Conservation (phyloP, 2,888 invertebrate species). For the Neoscelio sp. region DNA sequence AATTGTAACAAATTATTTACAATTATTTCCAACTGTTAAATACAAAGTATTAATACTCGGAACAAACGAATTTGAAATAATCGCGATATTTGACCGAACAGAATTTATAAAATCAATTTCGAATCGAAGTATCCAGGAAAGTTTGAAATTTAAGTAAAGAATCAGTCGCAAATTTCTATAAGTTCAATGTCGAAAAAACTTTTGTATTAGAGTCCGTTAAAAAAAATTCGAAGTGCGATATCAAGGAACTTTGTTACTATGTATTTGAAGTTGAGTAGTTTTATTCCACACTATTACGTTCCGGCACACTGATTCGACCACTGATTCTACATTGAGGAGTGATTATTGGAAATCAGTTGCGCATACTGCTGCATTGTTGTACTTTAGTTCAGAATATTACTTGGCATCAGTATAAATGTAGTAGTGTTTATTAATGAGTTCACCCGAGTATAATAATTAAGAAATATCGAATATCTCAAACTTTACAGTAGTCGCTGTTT, state of each 20-base stretch:
- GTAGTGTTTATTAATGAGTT: conserved; percentile 43
- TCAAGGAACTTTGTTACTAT: conserved; percentile 17
- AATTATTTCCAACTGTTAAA: too few relatives aligned
- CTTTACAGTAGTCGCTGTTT: conserved; percentile 26
- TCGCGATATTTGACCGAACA: background rate
- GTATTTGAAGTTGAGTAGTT: conserved; percentile 27
- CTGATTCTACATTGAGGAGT: conserved; percentile 57
- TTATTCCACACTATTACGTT: conserved; percentile 43
- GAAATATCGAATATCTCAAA: conserved; percentile 46
- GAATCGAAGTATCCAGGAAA: background rate
- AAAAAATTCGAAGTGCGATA: conserved; percentile 14
- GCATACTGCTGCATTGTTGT: conserved; percentile 54
- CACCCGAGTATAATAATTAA: conserved; percentile 53
- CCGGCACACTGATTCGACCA: conserved; percentile 39
- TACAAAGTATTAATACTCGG: too few relatives aligned
- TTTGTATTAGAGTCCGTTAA: conserved; percentile 16
- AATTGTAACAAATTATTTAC: too few relatives aligned
- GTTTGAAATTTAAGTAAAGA: conserved; percentile 8
- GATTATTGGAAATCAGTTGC: conserved; percentile 62
- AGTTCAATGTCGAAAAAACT: conserved; percentile 19
- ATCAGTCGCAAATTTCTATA: conserved; percentile 16
- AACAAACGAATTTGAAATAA: too few relatives aligned
- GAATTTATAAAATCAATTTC: background rate
- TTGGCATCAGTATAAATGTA: conserved; percentile 19
- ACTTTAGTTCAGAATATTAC: conserved; percentile 40